phyloP scores from a whole-genome alignment of 2,888 invertebrate genomes.

The Palloptera scutellata region DNA sequence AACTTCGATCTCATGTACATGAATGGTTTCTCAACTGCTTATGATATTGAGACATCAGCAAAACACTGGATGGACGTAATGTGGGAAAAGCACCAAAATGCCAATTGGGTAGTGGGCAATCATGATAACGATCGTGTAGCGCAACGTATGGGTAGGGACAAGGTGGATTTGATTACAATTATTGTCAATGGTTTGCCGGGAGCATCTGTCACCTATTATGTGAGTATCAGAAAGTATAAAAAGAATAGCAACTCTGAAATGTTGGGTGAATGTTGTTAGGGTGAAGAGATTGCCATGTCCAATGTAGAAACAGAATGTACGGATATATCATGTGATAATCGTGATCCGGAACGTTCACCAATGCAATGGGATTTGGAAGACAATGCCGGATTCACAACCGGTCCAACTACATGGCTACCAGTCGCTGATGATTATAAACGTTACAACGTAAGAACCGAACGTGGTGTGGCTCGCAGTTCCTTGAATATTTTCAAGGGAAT shows the following conservation, averaged over 20 bases:
- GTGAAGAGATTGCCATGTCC: constrained; percentile 76
- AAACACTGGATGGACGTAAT: constrained; percentile 70
- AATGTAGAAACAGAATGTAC: constrained; percentile 62
- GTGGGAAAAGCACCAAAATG: constrained; percentile 64
- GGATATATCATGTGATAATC: constrained; percentile 52
- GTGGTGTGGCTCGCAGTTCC: constrained; percentile 66
- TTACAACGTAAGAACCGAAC: constrained; percentile 69
- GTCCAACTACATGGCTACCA: constrained; percentile 71
- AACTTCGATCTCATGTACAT: constrained; percentile 71
- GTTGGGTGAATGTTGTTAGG: too few relatives aligned
- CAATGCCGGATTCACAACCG: constrained; percentile 71
- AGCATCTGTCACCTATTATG: constrained; percentile 82
- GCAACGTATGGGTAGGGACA: constrained; percentile 69
- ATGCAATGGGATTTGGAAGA: constrained; percentile 68
- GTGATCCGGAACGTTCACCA: constrained; percentile 70
- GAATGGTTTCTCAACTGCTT: constrained; percentile 66
- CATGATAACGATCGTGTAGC: constrained; percentile 73
- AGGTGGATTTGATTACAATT: constrained; percentile 75
- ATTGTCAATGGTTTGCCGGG: constrained; percentile 78
- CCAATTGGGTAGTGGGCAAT: constrained; percentile 78
- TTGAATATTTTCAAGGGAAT: constrained; percentile 69
- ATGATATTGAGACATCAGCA: constrained; percentile 65
- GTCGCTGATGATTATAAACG: constrained; percentile 70
- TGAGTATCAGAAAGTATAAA: constrained; percentile 34
- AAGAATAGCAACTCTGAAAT: too few relatives aligned